Evolutionary conservation across 2,888 invertebrate genomes (phyloP).

Genomic region (Drosophila nr. fundita): DNA sequence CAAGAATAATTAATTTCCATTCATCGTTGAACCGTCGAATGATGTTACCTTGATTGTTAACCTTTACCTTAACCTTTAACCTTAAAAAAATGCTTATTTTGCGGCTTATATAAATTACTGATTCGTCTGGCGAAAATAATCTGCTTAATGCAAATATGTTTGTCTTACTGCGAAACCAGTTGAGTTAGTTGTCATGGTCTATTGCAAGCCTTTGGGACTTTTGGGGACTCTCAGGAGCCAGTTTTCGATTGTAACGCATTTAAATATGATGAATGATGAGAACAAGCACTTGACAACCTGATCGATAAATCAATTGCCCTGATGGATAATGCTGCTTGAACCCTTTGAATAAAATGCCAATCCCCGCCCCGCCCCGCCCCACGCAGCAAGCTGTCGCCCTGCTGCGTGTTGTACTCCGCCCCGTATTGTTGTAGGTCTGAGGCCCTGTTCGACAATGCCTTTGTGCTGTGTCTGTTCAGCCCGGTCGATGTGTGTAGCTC

Average conservation of each 20-base stretch:
- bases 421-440: constrained; percentile 9
- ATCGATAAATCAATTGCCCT: constrained; percentile 81
- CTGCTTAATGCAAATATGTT: constrained; percentile 15
- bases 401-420: constrained; percentile 25
- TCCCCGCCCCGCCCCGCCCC: constrained; percentile 8
- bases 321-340: constrained; percentile 65
- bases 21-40: neutral
- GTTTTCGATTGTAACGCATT: constrained; percentile 57
- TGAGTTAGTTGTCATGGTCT: constrained; percentile 10
- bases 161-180: neutral
- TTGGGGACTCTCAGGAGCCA: constrained; percentile 24
- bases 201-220: constrained; percentile 5
- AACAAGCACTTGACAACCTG: constrained; percentile 79
- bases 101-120: neutral
- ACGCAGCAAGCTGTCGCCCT: constrained; percentile 11
- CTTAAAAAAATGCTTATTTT: neutral
- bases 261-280: constrained; percentile 76
- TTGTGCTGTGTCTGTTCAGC: constrained; percentile 39
- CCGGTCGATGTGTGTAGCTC: constrained; percentile 41
- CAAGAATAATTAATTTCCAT: neutral
- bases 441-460: constrained; percentile 27
- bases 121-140: neutral
- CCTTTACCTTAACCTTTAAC: neutral
- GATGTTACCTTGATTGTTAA: neutral
- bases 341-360: constrained; percentile 65